phyloP scores from a whole-genome alignment of 2,113 vertebrate genomes.

The Petroica traversi region DNA sequence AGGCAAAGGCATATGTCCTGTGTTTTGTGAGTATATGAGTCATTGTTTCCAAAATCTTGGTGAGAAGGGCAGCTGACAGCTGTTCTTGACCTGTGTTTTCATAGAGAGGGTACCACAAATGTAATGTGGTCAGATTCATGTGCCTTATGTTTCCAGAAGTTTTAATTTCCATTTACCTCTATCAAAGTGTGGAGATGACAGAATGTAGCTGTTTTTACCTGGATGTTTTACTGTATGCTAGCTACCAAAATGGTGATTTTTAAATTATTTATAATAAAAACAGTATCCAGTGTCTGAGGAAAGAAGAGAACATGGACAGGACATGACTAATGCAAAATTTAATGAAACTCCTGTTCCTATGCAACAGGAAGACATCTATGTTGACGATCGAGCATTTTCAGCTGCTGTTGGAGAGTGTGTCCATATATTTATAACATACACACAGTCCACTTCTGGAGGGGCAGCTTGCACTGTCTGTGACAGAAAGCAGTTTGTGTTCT shows the following conservation, averaged over 20 bases:
- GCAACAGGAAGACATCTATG: background rate
- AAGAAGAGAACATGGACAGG: background rate
- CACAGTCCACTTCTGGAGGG: background rate
- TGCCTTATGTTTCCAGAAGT: background rate
- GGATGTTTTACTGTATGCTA: background rate
- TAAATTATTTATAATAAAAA: background rate
- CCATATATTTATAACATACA: background rate
- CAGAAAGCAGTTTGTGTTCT: background rate
- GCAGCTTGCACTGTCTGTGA: background rate
- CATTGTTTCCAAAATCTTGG: background rate
- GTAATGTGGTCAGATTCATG: background rate
- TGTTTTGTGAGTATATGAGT: background rate
- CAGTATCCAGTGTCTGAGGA: background rate
- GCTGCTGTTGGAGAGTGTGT: background rate
- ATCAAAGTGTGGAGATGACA: background rate
- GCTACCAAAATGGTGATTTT: background rate
- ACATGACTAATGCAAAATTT: background rate
- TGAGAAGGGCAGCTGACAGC: background rate
- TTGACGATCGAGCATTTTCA: background rate
- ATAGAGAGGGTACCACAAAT: background rate
- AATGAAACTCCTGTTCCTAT: background rate
- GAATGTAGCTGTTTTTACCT: background rate
- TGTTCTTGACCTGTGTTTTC: background rate
- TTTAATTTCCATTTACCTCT: background rate
- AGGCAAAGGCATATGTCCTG: background rate